Evolutionary conservation across 2,797 vertebrate species (phyloP).

Genomic region (Euthynnus affinis): DNA sequence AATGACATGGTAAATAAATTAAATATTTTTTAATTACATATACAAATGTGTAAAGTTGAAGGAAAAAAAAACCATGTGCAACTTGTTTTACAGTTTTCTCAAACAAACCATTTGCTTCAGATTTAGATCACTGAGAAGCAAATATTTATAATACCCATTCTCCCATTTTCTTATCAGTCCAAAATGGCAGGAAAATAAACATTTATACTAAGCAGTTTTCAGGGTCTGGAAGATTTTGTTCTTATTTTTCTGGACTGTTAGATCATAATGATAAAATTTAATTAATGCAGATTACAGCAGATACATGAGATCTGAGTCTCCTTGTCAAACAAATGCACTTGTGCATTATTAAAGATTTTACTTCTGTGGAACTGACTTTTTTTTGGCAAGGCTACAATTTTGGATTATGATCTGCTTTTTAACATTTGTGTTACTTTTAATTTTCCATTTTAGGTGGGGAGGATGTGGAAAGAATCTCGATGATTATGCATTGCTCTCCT

Average conservation of each 20-base stretch:
- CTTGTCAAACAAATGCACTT: background rate
- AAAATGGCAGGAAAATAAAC: too few relatives aligned
- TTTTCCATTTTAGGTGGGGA: slow-evolving; percentile 73
- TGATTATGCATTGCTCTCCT: slow-evolving; percentile 95
- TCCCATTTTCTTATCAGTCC: too few relatives aligned
- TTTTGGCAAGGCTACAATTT: background rate
- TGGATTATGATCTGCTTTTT: background rate
- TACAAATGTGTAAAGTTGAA: too few relatives aligned
- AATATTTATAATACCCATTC: too few relatives aligned
- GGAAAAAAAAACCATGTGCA: too few relatives aligned
- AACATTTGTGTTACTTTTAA: background rate
- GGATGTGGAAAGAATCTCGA: slow-evolving; percentile 89
- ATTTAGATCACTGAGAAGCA: background rate
- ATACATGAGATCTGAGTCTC: too few relatives aligned
- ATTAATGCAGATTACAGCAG: too few relatives aligned
- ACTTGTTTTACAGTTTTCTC: background rate
- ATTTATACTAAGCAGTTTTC: background rate
- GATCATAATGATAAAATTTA: too few relatives aligned
- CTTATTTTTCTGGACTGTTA: background rate
- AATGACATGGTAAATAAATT: too few relatives aligned
- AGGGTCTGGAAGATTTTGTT: background rate
- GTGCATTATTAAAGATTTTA: background rate
- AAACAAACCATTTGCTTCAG: background rate
- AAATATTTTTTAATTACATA: too few relatives aligned
- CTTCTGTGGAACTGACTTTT: background rate